Evolutionary conservation across 2,888 invertebrate genomes (phyloP).

Genomic region (Platerodrilus igneus): DNA sequence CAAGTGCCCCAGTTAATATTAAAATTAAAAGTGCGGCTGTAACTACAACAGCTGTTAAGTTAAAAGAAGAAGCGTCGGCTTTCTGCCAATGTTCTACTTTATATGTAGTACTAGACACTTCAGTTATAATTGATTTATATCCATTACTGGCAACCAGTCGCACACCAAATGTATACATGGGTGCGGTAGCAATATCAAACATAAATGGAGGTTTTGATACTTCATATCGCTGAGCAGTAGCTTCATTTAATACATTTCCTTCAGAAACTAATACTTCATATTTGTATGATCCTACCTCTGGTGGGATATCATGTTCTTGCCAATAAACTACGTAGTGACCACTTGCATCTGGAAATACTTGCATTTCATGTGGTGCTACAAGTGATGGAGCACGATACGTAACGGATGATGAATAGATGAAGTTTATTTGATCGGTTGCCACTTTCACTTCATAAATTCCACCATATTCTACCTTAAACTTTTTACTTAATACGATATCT

Average conservation of each 20-base stretch:
- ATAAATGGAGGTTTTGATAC: conserved; percentile 55
- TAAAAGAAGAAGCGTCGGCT: conserved; percentile 13
- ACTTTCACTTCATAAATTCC: conserved; percentile 53
- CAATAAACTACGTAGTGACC: conserved; percentile 64
- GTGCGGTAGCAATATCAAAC: conserved; percentile 51
- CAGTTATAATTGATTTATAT: conserved; percentile 59
- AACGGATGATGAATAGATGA: conserved; percentile 50
- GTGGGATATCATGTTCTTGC: conserved; percentile 51
- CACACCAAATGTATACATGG: conserved; percentile 61
- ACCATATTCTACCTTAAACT: conserved; percentile 51
- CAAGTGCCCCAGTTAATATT: conserved; percentile 56
- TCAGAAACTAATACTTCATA: conserved; percentile 66
- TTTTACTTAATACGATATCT: conserved; percentile 51
- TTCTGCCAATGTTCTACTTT: conserved; percentile 13
- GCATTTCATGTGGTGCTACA: conserved; percentile 60
- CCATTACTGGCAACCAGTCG: conserved; percentile 57
- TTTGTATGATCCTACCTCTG: conserved; percentile 41
- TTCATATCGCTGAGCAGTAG: conserved; percentile 49
- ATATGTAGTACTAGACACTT: conserved; percentile 48
- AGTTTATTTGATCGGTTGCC: conserved; percentile 47
- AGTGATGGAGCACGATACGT: conserved; percentile 55
- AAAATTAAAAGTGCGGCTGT: conserved; percentile 54
- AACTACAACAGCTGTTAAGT: conserved; percentile 45
- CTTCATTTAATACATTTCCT: conserved; percentile 50
- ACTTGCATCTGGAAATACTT: conserved; percentile 55